These are phyloP conservation scores for Entomobrya proxima DNA, from an alignment of 2,888 invertebrate species.

Conservation along the genomic window DNA sequence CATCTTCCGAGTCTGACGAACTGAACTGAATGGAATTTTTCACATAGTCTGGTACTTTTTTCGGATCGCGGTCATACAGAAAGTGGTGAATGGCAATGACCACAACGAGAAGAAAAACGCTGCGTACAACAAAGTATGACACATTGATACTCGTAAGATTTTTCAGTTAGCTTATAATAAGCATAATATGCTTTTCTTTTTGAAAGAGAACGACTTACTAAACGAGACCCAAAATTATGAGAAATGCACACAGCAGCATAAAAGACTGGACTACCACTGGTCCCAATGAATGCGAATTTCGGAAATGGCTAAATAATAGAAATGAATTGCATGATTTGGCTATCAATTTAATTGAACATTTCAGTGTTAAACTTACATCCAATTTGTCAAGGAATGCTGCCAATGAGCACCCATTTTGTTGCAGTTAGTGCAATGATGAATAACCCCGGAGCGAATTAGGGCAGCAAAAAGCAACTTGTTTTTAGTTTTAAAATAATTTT, in stretches of 20 bases:
- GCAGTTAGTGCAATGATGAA: not conserved
- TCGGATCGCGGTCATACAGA: constrained; percentile 66
- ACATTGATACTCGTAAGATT: not conserved
- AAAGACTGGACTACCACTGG: constrained; percentile 71
- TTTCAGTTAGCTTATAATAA: not conserved
- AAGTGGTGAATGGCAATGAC: constrained; percentile 71
- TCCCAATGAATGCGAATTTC: constrained; percentile 65
- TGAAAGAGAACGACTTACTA: constrained; percentile 54
- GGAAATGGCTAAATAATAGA: constrained; percentile 62
- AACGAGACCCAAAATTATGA: constrained; percentile 67
- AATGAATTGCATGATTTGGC: not conserved
- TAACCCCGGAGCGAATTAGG: not conserved
- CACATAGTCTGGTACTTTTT: constrained; percentile 70
- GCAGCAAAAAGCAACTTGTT: not conserved
- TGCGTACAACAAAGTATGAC: constrained; percentile 12
- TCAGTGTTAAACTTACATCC: constrained; percentile 35
- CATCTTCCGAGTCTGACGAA: constrained; percentile 37
- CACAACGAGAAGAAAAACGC: constrained; percentile 67
- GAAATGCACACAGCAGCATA: constrained; percentile 65
- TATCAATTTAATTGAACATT: not conserved
- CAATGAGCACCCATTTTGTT: not conserved
- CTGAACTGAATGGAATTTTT: constrained; percentile 71
- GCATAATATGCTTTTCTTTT: not conserved
- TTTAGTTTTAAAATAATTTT: constrained; percentile 42
- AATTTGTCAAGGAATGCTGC: constrained; percentile 2